A percentile compares a stretch with the other conserved stretches of the same genome.
Evolutionary conservation across 2,113 vertebrate species (phyloP).

Genomic region (Penelope pileata): DNA sequence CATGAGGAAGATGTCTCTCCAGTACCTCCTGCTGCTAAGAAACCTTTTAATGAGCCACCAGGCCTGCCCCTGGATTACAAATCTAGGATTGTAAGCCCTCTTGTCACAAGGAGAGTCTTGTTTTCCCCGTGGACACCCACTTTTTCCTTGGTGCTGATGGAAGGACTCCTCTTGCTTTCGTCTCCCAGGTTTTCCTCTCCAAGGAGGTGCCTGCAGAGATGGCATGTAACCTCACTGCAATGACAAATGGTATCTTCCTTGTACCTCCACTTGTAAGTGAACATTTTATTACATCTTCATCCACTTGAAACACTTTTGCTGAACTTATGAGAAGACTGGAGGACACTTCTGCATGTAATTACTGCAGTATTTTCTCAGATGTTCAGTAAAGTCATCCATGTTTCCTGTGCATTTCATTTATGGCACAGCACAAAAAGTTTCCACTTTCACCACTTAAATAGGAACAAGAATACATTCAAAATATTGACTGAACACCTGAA

Average conservation of each 20-base stretch:
- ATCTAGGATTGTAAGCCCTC: too few relatives aligned
- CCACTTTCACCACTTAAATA: background rate
- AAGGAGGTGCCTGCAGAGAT: background rate
- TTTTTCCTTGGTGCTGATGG: background rate
- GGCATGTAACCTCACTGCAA: background rate
- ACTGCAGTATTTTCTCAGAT: background rate
- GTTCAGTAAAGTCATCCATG: background rate
- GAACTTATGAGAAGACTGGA: background rate
- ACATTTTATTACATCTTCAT: background rate
- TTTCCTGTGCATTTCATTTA: background rate
- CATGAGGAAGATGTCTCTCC: background rate
- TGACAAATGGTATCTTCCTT: background rate
- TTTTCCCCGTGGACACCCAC: background rate
- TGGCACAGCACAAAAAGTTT: background rate
- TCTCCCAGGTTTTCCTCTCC: background rate
- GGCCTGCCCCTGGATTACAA: background rate
- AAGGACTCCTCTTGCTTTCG: background rate
- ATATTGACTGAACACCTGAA: background rate
- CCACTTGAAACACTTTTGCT: background rate
- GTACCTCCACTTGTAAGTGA: background rate
- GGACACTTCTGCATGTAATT: background rate
- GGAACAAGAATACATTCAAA: background rate
- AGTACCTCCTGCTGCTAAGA: background rate
- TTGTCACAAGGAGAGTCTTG: accelerated
- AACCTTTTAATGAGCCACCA: background rate